These are phyloP conservation scores for Diorhabda sublineata DNA, from an alignment of 1,140 invertebrate species.

Conservation along the genomic window DNA sequence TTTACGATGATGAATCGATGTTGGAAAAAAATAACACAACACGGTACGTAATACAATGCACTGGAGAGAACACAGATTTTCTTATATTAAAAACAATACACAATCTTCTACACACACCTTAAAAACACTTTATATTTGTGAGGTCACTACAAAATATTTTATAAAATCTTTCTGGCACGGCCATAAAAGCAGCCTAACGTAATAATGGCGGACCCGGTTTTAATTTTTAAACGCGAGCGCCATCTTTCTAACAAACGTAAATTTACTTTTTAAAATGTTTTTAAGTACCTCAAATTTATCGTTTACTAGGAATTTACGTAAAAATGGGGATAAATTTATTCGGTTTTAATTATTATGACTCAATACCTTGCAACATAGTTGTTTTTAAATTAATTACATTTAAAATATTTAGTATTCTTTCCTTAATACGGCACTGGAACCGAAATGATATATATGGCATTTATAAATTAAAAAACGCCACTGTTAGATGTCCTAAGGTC, in stretches of 20 bases:
- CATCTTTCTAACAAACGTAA: conserved; percentile 25
- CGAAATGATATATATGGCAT: no score
- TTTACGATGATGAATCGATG: conserved; percentile 39
- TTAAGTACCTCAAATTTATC: background rate
- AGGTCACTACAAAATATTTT: conserved; percentile 31
- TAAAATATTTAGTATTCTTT: no score
- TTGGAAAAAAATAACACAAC: conserved; percentile 36
- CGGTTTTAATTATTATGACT: no score
- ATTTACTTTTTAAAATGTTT: background rate
- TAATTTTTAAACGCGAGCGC: conserved; percentile 31
- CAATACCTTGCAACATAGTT: no score
- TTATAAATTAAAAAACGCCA: no score
- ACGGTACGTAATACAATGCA: conserved; percentile 14
- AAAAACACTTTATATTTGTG: conserved; percentile 19
- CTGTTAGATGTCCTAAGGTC: no score
- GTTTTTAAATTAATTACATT: no score
- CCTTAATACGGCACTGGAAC: no score
- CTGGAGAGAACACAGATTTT: conserved; percentile 8
- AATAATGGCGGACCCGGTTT: conserved; percentile 46
- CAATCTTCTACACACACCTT: conserved; percentile 32
- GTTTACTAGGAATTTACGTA: background rate
- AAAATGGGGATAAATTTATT: no score
- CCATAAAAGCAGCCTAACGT: conserved; percentile 41
- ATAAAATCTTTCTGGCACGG: conserved; percentile 38
- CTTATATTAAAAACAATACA: conserved; percentile 13